phyloP scores from a whole-genome alignment of 2,797 vertebrate genomes.

The Ibycter americanus region DNA sequence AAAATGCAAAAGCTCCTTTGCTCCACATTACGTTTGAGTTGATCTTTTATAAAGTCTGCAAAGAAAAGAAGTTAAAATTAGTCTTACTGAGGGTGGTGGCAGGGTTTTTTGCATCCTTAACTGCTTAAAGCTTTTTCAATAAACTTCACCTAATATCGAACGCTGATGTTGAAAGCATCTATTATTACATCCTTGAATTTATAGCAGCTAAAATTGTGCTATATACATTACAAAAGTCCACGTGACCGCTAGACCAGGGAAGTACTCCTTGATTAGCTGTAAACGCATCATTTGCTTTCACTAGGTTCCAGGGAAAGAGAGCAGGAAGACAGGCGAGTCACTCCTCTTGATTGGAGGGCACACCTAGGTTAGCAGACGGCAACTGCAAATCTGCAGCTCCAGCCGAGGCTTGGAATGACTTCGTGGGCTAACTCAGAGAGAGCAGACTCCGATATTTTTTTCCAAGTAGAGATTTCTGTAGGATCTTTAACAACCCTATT shows the following conservation, averaged over 20 bases:
- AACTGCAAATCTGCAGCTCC: neutral
- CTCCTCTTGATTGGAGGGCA: neutral
- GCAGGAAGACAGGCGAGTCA: neutral
- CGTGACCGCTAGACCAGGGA: neutral
- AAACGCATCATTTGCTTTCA: neutral
- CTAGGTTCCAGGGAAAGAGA: neutral
- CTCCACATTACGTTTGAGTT: neutral
- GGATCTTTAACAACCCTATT: neutral
- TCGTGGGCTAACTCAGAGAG: neutral
- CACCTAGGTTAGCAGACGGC: neutral
- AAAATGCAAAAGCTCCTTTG: neutral
- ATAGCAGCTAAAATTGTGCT: neutral
- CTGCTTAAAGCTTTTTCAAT: neutral
- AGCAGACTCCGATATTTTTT: rapidly evolving
- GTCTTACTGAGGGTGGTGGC: neutral
- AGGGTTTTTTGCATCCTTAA: neutral
- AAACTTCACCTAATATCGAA: neutral
- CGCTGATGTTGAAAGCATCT: neutral
- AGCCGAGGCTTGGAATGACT: neutral
- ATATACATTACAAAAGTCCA: neutral
- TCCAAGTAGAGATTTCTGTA: neutral
- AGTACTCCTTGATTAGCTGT: neutral
- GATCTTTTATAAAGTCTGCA: neutral
- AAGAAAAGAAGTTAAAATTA: neutral
- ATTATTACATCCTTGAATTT: neutral